phyloP scores from a whole-genome alignment of 2,888 invertebrate genomes.

The Thereva unica region DNA sequence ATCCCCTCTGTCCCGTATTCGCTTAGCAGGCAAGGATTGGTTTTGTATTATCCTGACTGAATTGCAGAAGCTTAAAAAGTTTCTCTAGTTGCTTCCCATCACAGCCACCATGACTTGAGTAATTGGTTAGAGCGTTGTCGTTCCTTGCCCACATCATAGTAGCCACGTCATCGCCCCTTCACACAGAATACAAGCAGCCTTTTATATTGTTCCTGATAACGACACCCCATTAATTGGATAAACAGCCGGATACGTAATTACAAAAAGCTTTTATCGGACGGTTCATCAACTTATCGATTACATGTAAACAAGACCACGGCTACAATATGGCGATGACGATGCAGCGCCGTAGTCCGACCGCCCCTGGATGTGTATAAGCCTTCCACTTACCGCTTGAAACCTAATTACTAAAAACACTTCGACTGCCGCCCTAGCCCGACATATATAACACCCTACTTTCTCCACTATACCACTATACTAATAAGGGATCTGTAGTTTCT shows the following conservation, averaged over 20 bases:
- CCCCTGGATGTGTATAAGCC: not conserved
- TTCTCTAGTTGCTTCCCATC: no score
- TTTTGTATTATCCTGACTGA: no score
- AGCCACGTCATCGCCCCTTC: not conserved
- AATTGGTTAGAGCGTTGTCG: no score
- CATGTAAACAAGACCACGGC: constrained; percentile 1
- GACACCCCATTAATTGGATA: no score
- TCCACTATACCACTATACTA: no score
- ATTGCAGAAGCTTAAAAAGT: no score
- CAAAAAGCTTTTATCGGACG: constrained; percentile 19
- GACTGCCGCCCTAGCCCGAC: not conserved
- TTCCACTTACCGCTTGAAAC: not conserved
- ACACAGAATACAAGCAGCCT: not conserved
- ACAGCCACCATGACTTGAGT: no score
- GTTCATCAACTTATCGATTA: constrained; percentile 17
- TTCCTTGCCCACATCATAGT: no score
- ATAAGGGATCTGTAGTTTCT: not conserved
- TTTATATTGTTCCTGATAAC: no score
- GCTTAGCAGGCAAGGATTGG: no score
- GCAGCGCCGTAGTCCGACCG: not conserved
- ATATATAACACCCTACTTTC: no score
- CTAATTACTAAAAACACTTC: constrained; percentile 19
- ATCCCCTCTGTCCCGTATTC: no score
- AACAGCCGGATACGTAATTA: not conserved
- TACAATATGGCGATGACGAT: constrained; percentile 3